Conservation (phyloP, 1,140 invertebrate genomes). For the Eufriesea mexicana region DNA sequence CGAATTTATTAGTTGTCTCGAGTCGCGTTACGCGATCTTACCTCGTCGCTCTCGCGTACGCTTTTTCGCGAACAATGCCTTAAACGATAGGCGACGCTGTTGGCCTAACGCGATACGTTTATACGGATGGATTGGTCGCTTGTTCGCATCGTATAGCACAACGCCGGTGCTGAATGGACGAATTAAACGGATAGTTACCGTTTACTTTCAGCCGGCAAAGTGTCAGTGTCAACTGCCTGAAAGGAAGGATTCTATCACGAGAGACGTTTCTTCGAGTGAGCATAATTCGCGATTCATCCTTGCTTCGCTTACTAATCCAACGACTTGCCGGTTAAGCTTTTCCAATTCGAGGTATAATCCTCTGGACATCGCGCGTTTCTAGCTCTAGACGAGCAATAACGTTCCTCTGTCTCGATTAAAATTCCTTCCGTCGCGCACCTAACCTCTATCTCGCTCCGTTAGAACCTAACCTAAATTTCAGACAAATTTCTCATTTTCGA, state of each 20-base stretch:
- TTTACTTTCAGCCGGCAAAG: background rate
- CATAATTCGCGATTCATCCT: background rate
- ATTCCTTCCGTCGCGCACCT: too few relatives aligned
- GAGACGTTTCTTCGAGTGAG: background rate
- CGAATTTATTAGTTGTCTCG: constrained; percentile 53
- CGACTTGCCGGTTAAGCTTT: background rate
- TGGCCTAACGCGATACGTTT: constrained; percentile 42
- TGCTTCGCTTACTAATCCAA: background rate
- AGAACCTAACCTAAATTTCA: too few relatives aligned
- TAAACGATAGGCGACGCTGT: constrained; percentile 1
- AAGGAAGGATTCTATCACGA: background rate
- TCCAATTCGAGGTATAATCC: background rate
- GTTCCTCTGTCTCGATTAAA: too few relatives aligned
- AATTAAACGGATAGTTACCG: constrained; percentile 11
- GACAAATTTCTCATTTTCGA: too few relatives aligned
- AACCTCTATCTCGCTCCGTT: too few relatives aligned
- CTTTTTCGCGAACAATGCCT: constrained; percentile 42
- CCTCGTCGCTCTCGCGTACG: background rate
- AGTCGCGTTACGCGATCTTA: background rate
- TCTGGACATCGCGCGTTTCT: background rate
- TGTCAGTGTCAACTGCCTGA: background rate
- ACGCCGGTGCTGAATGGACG: background rate
- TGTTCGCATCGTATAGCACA: constrained; percentile 15
- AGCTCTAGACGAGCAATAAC: background rate
- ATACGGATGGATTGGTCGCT: background rate